Percentiles rank a stretch among this genome's conserved stretches.
phyloP scores from a whole-genome alignment of 1,140 invertebrate species.

The Lordiphosa collinella region DNA sequence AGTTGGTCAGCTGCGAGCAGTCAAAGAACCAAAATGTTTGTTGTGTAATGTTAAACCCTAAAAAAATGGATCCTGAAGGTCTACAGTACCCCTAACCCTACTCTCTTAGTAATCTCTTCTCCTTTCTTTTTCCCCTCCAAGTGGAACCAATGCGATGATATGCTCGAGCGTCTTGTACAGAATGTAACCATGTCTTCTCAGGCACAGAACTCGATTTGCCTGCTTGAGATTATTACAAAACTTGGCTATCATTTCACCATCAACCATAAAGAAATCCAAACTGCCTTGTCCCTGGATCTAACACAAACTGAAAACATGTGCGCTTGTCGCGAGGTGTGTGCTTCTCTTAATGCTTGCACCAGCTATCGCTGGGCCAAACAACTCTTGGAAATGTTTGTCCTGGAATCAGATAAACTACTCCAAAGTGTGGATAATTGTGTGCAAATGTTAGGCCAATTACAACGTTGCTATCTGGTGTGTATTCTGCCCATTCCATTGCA shows the following conservation, averaged over 20 bases:
- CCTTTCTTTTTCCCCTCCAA: not conserved
- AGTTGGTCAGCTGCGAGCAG: too few relatives aligned
- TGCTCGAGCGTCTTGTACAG: slow-evolving; percentile 51
- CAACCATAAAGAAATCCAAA: slow-evolving; percentile 34
- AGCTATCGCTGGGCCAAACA: slow-evolving; percentile 59
- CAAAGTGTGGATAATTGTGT: slow-evolving; percentile 21
- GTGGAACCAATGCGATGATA: slow-evolving; percentile 67
- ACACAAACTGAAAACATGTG: slow-evolving; percentile 12
- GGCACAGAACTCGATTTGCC: slow-evolving; percentile 29
- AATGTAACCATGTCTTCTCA: slow-evolving; percentile 46
- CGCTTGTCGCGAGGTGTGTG: slow-evolving; percentile 29
- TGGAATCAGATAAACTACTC: slow-evolving; percentile 55
- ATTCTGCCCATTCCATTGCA: slow-evolving; percentile 53
- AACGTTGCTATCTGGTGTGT: slow-evolving; percentile 52
- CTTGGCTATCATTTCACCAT: slow-evolving; percentile 54
- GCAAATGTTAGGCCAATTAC: slow-evolving; percentile 28
- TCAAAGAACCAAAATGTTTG: too few relatives aligned
- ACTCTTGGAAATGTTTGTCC: slow-evolving; percentile 53
- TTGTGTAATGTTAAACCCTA: too few relatives aligned
- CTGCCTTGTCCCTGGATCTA: slow-evolving; percentile 26
- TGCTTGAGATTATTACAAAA: slow-evolving; percentile 48
- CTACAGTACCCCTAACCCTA: too few relatives aligned
- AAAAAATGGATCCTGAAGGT: too few relatives aligned
- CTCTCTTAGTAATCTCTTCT: not conserved
- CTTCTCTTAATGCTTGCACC: slow-evolving; percentile 33